These are phyloP conservation scores for Caenorhabditis becei DNA, from an alignment of 2,888 invertebrate genomes.

Conservation along the genomic window DNA sequence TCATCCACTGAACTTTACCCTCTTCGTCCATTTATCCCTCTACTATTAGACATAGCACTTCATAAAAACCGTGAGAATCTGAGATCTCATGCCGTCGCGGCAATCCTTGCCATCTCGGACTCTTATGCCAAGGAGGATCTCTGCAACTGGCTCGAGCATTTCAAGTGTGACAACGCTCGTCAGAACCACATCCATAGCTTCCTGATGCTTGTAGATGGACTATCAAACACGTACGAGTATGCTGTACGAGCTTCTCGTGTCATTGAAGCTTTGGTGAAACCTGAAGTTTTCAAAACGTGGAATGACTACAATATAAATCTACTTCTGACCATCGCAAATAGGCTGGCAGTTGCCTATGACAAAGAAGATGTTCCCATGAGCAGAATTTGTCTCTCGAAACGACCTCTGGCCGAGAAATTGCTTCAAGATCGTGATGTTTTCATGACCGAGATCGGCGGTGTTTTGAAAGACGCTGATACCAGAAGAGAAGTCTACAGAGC, in stretches of 20 bases:
- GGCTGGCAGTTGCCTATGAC: constrained; percentile 27
- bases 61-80: constrained; percentile 65
- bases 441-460: constrained; percentile 47
- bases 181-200: constrained; percentile 58
- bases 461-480: constrained; percentile 35
- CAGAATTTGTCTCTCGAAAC: constrained; percentile 28
- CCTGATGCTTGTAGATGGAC: constrained; percentile 40
- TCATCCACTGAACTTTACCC: constrained; percentile 46
- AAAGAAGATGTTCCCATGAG: constrained; percentile 35
- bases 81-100: constrained; percentile 71
- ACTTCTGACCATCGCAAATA: constrained; percentile 34
- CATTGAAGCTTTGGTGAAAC: neutral
- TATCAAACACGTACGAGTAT: neutral
- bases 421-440: constrained; percentile 36
- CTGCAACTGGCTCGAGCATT: constrained; percentile 25
- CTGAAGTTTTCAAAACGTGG: constrained; percentile 12
- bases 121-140: constrained; percentile 48
- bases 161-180: constrained; percentile 24
- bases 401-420: constrained; percentile 40
- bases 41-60: constrained; percentile 61
- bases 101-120: constrained; percentile 69
- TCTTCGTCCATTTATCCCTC: constrained; percentile 60
- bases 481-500: constrained; percentile 43
- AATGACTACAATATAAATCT: constrained; percentile 48
- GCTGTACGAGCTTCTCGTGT: neutral